Percentiles rank a stretch among this genome's conserved stretches.
These are phyloP conservation scores for Acestrorhynchus altus DNA, from an alignment of 2,797 vertebrate species.

Conservation along the genomic window DNA sequence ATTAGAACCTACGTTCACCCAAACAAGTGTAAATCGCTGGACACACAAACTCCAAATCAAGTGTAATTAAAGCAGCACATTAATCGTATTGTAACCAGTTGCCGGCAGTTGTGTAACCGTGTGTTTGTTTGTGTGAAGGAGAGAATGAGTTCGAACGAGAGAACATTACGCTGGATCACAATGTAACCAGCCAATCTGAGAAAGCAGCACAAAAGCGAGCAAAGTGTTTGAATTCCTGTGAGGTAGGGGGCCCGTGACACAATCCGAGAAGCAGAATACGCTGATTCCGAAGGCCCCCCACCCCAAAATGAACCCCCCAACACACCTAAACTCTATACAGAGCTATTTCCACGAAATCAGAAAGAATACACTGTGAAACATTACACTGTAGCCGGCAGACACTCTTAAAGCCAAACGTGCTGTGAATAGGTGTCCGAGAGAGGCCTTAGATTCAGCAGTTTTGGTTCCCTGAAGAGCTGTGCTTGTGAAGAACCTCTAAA, in stretches of 20 bases:
- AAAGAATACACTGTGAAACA: constrained; percentile 30
- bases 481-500: no score
- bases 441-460: no score
- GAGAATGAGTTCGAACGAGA: background rate
- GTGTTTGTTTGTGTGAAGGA: constrained; percentile 26
- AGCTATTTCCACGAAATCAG: background rate
- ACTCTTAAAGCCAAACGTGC: no score
- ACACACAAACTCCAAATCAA: background rate
- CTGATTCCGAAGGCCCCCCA: background rate
- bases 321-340: background rate
- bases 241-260: background rate
- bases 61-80: constrained; percentile 20
- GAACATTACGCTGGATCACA: constrained; percentile 13
- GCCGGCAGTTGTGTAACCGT: constrained; percentile 26
- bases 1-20: constrained; percentile 27
- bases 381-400: background rate
- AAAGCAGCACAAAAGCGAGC: constrained; percentile 11
- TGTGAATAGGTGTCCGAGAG: no score
- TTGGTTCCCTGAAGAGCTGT: no score
- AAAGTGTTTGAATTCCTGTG: constrained; percentile 13
- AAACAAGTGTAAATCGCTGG: background rate
- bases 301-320: background rate
- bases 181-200: constrained; percentile 10
- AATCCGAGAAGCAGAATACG: constrained; percentile 15
- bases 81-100: constrained; percentile 14